Percentiles rank a stretch among this genome's conserved stretches.
phyloP scores from a whole-genome alignment of 1,140 invertebrate species.

The Halyomorpha halys region DNA sequence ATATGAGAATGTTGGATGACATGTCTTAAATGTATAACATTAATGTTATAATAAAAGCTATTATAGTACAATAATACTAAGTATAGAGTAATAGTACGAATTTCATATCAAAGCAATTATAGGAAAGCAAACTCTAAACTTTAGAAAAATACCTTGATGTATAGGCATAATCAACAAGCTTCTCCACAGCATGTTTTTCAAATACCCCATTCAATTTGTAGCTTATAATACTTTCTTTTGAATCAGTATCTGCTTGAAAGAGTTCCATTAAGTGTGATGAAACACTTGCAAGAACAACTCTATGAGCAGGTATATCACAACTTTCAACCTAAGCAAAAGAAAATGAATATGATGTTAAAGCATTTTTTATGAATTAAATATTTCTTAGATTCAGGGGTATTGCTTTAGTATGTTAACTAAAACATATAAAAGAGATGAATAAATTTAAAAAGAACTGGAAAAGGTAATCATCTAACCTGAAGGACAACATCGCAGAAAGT shows the following conservation, averaged over 20 bases:
- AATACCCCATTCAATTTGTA: constrained; percentile 59
- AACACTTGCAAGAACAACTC: constrained; percentile 61
- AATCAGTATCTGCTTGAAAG: constrained; percentile 49
- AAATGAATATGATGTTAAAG: too few relatives aligned
- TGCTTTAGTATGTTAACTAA: too few relatives aligned
- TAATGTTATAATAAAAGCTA: too few relatives aligned
- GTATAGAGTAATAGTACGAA: too few relatives aligned
- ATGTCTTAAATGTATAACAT: too few relatives aligned
- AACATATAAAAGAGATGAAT: too few relatives aligned
- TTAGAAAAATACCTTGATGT: constrained; percentile 45
- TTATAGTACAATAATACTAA: too few relatives aligned
- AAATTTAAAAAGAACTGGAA: neutral
- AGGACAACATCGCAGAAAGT: constrained; percentile 72
- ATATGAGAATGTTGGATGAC: too few relatives aligned
- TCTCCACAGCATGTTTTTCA: constrained; percentile 54
- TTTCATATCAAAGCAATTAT: too few relatives aligned
- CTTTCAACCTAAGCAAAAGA: constrained; percentile 45
- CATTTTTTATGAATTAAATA: too few relatives aligned
- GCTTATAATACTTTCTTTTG: constrained; percentile 38
- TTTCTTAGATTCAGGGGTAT: too few relatives aligned
- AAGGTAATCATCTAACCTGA: constrained; percentile 45
- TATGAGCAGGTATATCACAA: constrained; percentile 62
- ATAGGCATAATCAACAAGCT: constrained; percentile 71
- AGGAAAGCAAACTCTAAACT: too few relatives aligned
- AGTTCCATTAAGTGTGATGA: constrained; percentile 68